Percentiles rank a stretch among this genome's conserved stretches.
Conservation (phyloP, 2,113 vertebrate genomes). For the Suncus etruscus region DNA sequence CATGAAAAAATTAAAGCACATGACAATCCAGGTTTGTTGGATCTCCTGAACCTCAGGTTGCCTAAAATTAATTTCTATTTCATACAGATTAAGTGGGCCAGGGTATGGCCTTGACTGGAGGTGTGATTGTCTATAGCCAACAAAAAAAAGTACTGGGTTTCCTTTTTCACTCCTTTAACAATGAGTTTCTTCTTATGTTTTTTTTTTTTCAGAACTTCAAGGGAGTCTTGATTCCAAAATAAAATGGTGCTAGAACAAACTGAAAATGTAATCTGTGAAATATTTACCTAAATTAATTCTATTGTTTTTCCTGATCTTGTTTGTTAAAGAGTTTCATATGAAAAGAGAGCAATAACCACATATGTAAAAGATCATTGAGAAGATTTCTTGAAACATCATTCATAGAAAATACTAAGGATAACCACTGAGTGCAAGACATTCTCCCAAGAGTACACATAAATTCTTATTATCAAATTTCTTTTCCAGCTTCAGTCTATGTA, state of each 20-base stretch:
- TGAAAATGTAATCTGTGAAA: neutral
- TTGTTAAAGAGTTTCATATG: constrained; percentile 5
- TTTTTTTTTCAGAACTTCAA: neutral
- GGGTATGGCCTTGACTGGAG: no score
- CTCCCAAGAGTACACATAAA: neutral
- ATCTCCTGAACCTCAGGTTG: no score
- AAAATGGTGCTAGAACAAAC: constrained; percentile 1
- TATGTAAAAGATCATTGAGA: neutral
- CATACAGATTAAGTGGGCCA: no score
- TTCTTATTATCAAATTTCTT: neutral
- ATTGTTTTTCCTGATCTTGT: neutral
- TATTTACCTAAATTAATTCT: neutral
- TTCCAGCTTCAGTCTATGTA: neutral
- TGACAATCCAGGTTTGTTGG: no score
- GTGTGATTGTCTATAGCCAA: no score
- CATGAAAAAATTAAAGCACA: no score
- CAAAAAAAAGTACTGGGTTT: no score
- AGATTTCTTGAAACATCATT: neutral
- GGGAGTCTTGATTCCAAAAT: neutral
- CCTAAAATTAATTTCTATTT: no score
- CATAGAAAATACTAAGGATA: neutral
- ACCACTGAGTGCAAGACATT: neutral
- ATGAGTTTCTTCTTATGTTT: neutral
- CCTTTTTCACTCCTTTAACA: neutral
- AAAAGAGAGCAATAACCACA: neutral